Evolutionary conservation across 2,113 vertebrate species (phyloP).

Genomic region (Athene noctua): DNA sequence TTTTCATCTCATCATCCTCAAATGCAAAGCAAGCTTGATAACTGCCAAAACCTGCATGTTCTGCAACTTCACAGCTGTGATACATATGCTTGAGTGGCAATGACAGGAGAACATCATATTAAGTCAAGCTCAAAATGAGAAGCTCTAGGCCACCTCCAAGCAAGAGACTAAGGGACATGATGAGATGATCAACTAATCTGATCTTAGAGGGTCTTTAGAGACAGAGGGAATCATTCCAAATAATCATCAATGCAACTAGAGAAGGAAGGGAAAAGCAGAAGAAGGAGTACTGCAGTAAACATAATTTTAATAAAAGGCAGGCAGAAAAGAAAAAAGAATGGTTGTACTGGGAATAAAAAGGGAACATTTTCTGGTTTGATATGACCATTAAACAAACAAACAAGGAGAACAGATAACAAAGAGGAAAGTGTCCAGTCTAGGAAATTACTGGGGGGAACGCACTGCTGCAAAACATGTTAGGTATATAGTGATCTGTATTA

Average conservation of each 20-base stretch:
- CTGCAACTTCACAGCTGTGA: slow-evolving; percentile 32
- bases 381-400: neutral
- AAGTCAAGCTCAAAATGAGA: slow-evolving; percentile 29
- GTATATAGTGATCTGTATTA: neutral
- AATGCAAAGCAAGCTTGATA: neutral
- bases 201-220: slow-evolving; percentile 29
- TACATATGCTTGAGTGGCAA: slow-evolving; percentile 33
- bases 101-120: slow-evolving; percentile 17
- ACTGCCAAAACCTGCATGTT: neutral
- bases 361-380: neutral
- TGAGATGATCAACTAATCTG: neutral
- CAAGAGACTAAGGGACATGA: neutral
- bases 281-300: neutral
- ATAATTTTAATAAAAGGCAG: neutral
- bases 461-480: neutral
- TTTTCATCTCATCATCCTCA: slow-evolving; percentile 27
- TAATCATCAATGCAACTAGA: neutral
- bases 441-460: neutral
- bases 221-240: neutral
- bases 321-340: neutral
- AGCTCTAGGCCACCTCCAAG: neutral
- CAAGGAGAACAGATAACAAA: neutral
- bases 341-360: neutral
- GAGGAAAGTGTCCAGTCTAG: neutral
- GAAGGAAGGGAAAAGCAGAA: neutral